phyloP scores from a whole-genome alignment of 35 echinoderm and acorn worm species.

The Apostichopus californicus region DNA sequence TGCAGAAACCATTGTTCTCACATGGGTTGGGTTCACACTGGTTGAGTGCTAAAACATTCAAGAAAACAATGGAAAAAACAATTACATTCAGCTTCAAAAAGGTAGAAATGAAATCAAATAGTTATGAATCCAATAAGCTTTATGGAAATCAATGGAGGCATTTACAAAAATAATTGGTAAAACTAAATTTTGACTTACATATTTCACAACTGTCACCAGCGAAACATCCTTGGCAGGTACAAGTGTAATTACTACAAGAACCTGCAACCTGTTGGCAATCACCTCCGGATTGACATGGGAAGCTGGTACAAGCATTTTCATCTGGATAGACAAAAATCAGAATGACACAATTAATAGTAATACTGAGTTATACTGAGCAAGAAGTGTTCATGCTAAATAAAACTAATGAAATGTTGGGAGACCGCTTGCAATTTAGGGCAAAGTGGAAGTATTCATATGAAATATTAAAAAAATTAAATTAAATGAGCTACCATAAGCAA shows the following conservation, averaged over 20 bases:
- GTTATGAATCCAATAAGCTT: too few relatives aligned
- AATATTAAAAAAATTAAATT: neutral
- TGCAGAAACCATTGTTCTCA: constrained; percentile 71
- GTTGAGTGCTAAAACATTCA: constrained; percentile 46
- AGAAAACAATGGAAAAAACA: too few relatives aligned
- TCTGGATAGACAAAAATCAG: neutral
- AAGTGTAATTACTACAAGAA: constrained; percentile 31
- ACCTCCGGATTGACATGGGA: constrained; percentile 47
- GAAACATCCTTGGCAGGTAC: constrained; percentile 50
- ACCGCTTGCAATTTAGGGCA: too few relatives aligned
- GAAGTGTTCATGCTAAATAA: too few relatives aligned
- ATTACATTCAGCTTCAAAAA: too few relatives aligned
- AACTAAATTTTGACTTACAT: constrained; percentile 34
- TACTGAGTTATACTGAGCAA: too few relatives aligned
- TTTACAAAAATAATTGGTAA: too few relatives aligned
- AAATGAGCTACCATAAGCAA: too few relatives aligned
- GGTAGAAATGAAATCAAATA: too few relatives aligned
- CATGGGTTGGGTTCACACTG: constrained; percentile 84
- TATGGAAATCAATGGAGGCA: too few relatives aligned
- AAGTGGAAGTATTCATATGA: too few relatives aligned
- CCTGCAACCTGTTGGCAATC: constrained; percentile 17
- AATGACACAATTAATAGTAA: neutral
- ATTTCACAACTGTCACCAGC: constrained; percentile 45
- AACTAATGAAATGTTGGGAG: too few relatives aligned
- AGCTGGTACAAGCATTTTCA: constrained; percentile 39